phyloP scores from a whole-genome alignment of 2,888 invertebrate genomes.

The Rhyacophila evoluta region DNA sequence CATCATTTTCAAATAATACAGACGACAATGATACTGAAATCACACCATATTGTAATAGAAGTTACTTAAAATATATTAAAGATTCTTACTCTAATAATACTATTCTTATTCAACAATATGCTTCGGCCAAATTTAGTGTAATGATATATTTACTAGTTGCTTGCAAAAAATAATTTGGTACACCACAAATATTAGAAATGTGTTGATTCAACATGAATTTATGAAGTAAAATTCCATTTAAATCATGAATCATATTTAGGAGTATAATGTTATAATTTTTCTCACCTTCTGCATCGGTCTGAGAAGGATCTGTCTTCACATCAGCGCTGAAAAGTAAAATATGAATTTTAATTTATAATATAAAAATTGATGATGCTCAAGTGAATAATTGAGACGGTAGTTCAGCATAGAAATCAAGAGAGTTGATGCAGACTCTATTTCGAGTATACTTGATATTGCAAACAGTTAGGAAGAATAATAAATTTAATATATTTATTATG shows the following conservation, averaged over 20 bases:
- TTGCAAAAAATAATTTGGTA: background rate
- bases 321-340: slow-evolving; percentile 31
- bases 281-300: slow-evolving; percentile 49
- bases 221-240: background rate
- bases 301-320: slow-evolving; percentile 37
- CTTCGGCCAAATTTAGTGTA: no score
- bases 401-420: no score
- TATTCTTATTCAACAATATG: no score
- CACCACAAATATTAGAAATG: background rate
- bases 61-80: background rate
- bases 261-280: no score
- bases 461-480: no score
- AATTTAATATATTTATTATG: no score
- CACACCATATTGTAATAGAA: background rate
- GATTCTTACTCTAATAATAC: background rate
- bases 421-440: no score
- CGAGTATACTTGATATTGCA: no score
- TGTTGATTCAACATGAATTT: background rate
- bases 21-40: slow-evolving; percentile 51
- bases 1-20: slow-evolving; percentile 62
- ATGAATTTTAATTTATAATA: background rate
- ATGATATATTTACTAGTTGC: background rate
- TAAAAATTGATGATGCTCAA: background rate
- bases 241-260: no score
- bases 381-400: no score